Evolutionary conservation across 2,797 vertebrate species (phyloP).

Genomic region (Sebastolobus altivelis): DNA sequence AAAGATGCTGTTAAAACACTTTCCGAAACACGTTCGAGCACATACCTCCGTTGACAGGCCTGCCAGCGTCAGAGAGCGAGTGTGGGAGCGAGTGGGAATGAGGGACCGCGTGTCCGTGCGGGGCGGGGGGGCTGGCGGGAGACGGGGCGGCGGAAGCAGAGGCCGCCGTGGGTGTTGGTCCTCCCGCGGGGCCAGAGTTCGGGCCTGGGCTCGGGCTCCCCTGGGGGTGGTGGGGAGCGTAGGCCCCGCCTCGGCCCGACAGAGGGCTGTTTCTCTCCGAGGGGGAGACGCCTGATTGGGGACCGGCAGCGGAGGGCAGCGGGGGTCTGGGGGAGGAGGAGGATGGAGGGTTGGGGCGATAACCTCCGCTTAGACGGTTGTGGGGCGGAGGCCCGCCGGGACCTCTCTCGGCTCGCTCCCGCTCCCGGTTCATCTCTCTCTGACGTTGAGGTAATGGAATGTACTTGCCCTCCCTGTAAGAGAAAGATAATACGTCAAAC

Average conservation of each 20-base stretch:
- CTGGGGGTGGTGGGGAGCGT: slow-evolving; percentile 73
- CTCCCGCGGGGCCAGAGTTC: slow-evolving; percentile 61
- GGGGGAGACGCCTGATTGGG: slow-evolving; percentile 70
- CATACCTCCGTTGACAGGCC: slow-evolving; percentile 81
- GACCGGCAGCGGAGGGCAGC: slow-evolving; percentile 66
- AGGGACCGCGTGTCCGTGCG: slow-evolving; percentile 76
- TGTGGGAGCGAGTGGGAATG: slow-evolving; percentile 82
- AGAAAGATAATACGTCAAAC: slow-evolving; percentile 11
- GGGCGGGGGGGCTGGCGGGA: slow-evolving; percentile 72
- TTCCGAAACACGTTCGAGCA: not conserved
- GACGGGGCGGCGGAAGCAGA: slow-evolving; percentile 68
- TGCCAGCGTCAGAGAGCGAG: slow-evolving; percentile 72
- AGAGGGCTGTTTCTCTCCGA: slow-evolving; percentile 81
- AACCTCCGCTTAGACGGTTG: slow-evolving; percentile 73
- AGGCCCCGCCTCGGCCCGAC: slow-evolving; percentile 68
- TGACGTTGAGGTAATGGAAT: slow-evolving; percentile 93
- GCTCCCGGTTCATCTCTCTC: slow-evolving; percentile 86
- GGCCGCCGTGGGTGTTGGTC: slow-evolving; percentile 44
- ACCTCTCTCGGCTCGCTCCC: slow-evolving; percentile 72
- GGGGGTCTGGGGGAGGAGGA: slow-evolving; percentile 78
- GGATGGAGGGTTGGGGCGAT: slow-evolving; percentile 75
- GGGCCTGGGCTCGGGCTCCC: slow-evolving; percentile 76
- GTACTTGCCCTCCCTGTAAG: slow-evolving; percentile 90
- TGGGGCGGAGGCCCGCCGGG: slow-evolving; percentile 73
- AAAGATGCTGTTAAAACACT: not conserved